A percentile compares a stretch with the other conserved stretches of the same genome.
phyloP scores from a whole-genome alignment of 2,797 vertebrate species.

The Notolabrus celidotus region DNA sequence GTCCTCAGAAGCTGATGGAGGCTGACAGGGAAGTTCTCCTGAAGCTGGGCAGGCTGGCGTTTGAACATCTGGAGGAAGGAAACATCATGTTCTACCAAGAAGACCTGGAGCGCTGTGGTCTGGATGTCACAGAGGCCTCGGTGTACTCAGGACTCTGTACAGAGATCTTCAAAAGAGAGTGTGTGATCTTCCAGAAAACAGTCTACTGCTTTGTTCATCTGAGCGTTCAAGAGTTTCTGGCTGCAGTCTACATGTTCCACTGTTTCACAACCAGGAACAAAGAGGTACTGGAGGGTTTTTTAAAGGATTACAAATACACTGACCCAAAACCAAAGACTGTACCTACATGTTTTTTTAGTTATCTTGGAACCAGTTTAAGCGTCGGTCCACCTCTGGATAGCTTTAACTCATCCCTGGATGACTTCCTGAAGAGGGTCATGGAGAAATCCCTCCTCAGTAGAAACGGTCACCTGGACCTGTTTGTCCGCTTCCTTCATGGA shows the following conservation, averaged over 20 bases:
- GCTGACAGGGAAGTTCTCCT: too few relatives aligned
- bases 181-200: conserved; percentile 14
- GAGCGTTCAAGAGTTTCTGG: conserved; percentile 25
- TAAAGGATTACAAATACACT: too few relatives aligned
- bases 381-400: too few relatives aligned
- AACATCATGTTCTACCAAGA: conserved; percentile 29
- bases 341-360: too few relatives aligned
- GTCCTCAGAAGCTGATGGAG: too few relatives aligned
- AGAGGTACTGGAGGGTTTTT: too few relatives aligned
- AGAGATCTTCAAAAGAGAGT: not conserved
- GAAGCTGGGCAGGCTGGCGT: too few relatives aligned
- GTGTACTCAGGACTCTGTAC: not conserved
- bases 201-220: conserved; percentile 11
- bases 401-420: not conserved
- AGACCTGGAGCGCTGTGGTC: conserved; percentile 10
- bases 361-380: too few relatives aligned
- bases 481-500: too few relatives aligned
- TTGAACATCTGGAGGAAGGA: conserved; percentile 14
- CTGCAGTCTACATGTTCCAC: not conserved
- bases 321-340: too few relatives aligned
- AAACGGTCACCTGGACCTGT: too few relatives aligned
- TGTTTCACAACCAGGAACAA: too few relatives aligned
- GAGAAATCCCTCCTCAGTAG: not conserved
- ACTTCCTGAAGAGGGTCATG: not conserved
- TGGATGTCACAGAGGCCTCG: conserved; percentile 1